phyloP scores from a whole-genome alignment of 2,888 invertebrate genomes.

The Cosmia pyralina region DNA sequence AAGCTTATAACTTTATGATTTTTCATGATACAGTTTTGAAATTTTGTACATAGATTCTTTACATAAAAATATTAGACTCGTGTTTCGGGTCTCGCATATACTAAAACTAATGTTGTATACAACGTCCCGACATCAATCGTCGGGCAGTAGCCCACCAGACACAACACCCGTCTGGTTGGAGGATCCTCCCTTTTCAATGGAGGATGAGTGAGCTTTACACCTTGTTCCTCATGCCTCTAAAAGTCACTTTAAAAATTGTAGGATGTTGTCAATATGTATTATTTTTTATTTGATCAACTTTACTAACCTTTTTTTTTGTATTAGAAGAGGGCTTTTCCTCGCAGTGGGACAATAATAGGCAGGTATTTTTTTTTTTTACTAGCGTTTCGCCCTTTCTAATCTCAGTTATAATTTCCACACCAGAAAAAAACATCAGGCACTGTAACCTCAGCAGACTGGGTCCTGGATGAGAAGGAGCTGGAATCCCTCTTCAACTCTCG shows the following conservation, averaged over 20 bases:
- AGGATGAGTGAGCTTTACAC: no score
- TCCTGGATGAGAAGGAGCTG: constrained; percentile 95
- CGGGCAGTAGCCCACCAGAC: no score
- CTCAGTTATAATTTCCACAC: not conserved
- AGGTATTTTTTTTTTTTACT: not conserved
- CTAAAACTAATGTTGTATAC: no score
- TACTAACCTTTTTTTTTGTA: not conserved
- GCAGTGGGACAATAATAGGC: not conserved
- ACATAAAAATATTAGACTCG: no score
- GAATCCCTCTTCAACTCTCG: constrained; percentile 94
- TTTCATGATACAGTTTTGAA: no score
- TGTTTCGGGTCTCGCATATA: no score
- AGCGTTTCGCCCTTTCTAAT: not conserved
- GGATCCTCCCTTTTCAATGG: no score
- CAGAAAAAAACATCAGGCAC: constrained; percentile 77
- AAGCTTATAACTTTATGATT: no score
- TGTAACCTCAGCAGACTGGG: constrained; percentile 96
- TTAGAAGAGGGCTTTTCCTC: not conserved
- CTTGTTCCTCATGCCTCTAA: no score
- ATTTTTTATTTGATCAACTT: not conserved
- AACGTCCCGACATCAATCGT: no score
- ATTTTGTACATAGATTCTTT: no score
- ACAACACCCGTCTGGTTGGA: no score
- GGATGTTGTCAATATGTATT: not conserved
- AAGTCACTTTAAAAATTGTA: not conserved